Evolutionary conservation across 1,140 invertebrate genomes (phyloP).

Genomic region (Kradibia gibbosae): DNA sequence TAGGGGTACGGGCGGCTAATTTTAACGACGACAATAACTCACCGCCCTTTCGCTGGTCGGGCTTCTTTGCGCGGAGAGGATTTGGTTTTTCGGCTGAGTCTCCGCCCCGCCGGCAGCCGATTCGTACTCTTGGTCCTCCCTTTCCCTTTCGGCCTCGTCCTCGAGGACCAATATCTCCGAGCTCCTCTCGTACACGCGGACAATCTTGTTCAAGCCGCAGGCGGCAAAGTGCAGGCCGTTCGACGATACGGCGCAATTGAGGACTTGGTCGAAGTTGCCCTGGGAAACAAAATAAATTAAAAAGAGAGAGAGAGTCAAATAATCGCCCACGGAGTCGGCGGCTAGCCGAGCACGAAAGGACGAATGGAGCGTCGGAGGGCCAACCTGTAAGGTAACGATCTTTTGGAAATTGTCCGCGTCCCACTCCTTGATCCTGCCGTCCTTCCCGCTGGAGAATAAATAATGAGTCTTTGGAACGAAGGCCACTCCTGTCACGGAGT

Average conservation of each 20-base stretch:
- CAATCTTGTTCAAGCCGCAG: constrained; percentile 90
- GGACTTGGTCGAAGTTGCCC: constrained; percentile 87
- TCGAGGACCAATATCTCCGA: constrained; percentile 92
- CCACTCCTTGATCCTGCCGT: constrained; percentile 97
- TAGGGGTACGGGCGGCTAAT: too few species aligned
- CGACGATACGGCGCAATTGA: constrained; percentile 83
- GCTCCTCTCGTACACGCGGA: constrained; percentile 90
- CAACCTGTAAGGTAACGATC: constrained; percentile 90
- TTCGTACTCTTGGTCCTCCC: constrained; percentile 81
- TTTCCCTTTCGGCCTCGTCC: constrained; percentile 90
- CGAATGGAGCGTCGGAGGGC: too few species aligned
- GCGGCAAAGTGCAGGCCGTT: constrained; percentile 87
- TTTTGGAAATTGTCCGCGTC: constrained; percentile 95
- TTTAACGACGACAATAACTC: too few species aligned
- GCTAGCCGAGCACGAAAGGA: too few species aligned
- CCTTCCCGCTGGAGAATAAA: constrained; percentile 94
- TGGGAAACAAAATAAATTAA: constrained; percentile 59
- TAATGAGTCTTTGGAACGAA: constrained; percentile 95
- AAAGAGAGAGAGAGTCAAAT: too few species aligned
- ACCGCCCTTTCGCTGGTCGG: constrained; percentile 92
- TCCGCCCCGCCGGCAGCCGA: constrained; percentile 82
- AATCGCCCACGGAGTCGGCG: too few species aligned
- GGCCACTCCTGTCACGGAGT: constrained; percentile 89
- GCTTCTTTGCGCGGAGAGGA: constrained; percentile 90
- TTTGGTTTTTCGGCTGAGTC: constrained; percentile 81